A percentile compares a stretch with the other conserved stretches of the same genome.
Evolutionary conservation across 2,797 vertebrate genomes (phyloP).

Genomic region (Crax fasciolata): DNA sequence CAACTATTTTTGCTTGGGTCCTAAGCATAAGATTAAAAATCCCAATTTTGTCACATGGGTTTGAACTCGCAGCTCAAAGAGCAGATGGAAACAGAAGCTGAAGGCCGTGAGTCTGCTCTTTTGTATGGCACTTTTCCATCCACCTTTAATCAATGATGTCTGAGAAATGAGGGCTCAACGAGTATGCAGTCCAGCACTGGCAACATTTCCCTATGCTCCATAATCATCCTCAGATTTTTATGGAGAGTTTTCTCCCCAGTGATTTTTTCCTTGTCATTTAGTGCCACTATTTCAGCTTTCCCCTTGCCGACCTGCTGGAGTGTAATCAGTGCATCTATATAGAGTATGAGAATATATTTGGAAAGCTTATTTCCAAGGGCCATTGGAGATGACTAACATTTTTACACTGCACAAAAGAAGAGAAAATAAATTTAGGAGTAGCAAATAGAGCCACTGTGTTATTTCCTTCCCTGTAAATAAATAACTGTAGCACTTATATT

Average conservation of each 20-base stretch:
- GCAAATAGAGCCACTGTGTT: conserved; percentile 79
- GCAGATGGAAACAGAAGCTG: conserved; percentile 13
- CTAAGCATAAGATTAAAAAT: background rate
- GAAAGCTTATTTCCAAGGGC: conserved; percentile 82
- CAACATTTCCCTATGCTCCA: conserved; percentile 51
- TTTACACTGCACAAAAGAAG: conserved; percentile 77
- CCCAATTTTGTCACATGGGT: background rate
- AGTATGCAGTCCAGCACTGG: conserved; percentile 16
- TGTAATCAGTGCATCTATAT: conserved; percentile 78
- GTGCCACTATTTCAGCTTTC: conserved; percentile 73
- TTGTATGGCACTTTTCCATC: conserved; percentile 42
- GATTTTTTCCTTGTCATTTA: conserved; percentile 72
- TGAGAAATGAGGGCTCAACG: background rate
- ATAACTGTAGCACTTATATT: conserved; percentile 69
- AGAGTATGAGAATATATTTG: conserved; percentile 80
- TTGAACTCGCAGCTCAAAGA: background rate
- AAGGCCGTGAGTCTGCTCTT: conserved; percentile 14
- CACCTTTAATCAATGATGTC: conserved; percentile 47
- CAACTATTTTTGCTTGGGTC: background rate
- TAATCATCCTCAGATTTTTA: conserved; percentile 48
- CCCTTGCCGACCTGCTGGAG: conserved; percentile 71
- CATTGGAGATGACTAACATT: conserved; percentile 82
- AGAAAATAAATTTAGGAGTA: conserved; percentile 80
- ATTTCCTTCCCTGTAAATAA: conserved; percentile 78
- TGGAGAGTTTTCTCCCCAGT: conserved; percentile 60